These are phyloP conservation scores for Tenthredo distinguenda DNA, from an alignment of 2,888 invertebrate species.

Conservation along the genomic window DNA sequence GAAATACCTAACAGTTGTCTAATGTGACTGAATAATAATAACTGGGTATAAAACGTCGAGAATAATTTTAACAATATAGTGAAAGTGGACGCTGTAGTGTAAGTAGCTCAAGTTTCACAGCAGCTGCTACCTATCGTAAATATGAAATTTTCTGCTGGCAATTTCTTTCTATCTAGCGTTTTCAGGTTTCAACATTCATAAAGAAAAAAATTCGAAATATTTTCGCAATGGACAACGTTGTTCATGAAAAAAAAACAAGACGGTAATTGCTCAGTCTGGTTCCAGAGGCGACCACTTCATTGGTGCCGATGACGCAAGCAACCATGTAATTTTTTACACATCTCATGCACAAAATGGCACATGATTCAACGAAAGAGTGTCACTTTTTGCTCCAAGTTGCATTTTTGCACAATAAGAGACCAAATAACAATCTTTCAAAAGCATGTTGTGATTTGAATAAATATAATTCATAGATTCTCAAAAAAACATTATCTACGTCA, in stretches of 20 bases:
- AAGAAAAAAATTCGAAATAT: neutral
- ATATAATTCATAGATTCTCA: neutral
- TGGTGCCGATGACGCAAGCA: conserved; percentile 26
- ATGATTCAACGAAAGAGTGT: neutral
- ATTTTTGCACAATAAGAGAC: neutral
- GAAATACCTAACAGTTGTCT: neutral
- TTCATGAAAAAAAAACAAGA: conserved; percentile 6
- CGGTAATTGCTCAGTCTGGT: conserved; percentile 36
- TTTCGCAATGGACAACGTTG: neutral
- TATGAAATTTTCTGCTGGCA: neutral
- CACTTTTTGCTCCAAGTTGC: neutral
- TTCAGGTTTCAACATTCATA: neutral
- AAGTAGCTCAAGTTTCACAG: conserved; percentile 28
- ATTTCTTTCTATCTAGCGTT: neutral
- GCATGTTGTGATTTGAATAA: conserved; percentile 1
- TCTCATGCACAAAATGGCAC: neutral
- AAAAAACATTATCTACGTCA: neutral
- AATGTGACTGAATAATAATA: conserved; percentile 1
- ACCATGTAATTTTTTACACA: conserved; percentile 37
- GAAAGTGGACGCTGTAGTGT: conserved; percentile 29
- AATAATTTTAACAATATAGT: conserved; percentile 38
- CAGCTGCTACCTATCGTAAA: conserved; percentile 5
- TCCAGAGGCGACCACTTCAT: neutral
- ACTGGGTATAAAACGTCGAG: conserved; percentile 8
- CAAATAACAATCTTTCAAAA: neutral